Percentiles rank a stretch among this genome's conserved stretches.
Evolutionary conservation across 2,113 vertebrate genomes (phyloP).

Genomic region (Cyanoderma ruficeps): DNA sequence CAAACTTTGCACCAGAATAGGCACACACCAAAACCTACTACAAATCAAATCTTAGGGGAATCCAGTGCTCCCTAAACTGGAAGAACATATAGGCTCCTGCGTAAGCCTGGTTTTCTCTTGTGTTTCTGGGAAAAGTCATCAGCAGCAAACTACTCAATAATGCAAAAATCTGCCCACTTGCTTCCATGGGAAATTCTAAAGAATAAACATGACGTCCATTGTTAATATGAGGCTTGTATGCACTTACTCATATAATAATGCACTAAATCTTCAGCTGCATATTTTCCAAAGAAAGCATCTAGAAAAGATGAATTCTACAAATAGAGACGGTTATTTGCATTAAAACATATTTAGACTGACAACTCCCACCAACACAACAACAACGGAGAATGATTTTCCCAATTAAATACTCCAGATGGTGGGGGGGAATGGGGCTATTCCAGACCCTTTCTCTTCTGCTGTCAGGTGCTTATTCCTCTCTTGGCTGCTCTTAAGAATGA

Average conservation of each 20-base stretch:
- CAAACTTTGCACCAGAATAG: conserved; percentile 39
- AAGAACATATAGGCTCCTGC: not conserved
- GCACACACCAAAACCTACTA: not conserved
- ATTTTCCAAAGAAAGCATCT: not conserved
- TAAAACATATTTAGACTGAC: conserved; percentile 43
- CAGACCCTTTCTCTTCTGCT: not conserved
- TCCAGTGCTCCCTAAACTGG: not conserved
- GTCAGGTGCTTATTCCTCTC: not conserved
- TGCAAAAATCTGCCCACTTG: conserved; percentile 46
- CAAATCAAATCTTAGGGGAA: conserved; percentile 19
- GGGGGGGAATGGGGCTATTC: not conserved
- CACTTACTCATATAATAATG: conserved; percentile 51
- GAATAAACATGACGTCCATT: conserved; percentile 35
- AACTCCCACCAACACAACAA: conserved; percentile 26
- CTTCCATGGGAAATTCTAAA: conserved; percentile 66
- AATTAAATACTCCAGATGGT: conserved; percentile 2
- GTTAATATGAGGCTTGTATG: conserved; percentile 8
- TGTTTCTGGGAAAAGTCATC: not conserved
- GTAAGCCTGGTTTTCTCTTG: not conserved
- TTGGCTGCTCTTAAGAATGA: not conserved
- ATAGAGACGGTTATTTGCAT: conserved; percentile 21
- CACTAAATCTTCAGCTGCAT: conserved; percentile 33
- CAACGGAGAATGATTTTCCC: not conserved
- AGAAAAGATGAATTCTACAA: conserved; percentile 17
- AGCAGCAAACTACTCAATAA: conserved; percentile 35